Conservation (phyloP, 1,140 invertebrate genomes). For the Drosophila subobscura region DNA sequence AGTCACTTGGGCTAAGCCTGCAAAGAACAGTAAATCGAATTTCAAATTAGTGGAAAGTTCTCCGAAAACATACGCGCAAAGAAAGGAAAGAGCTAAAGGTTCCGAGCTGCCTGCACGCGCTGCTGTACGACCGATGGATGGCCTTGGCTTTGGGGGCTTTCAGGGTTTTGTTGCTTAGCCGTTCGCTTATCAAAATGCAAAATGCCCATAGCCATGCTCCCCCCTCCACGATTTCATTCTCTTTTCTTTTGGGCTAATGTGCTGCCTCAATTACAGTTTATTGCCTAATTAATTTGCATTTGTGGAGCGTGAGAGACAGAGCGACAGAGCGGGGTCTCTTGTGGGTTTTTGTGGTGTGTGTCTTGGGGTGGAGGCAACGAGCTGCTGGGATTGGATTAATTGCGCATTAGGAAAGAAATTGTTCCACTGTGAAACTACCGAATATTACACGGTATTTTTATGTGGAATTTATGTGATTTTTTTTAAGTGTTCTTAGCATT, state of each 20-base stretch:
- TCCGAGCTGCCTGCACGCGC: too few relatives aligned
- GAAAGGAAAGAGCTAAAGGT: not conserved
- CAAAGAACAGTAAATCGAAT: constrained; percentile 5
- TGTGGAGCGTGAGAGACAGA: constrained; percentile 1
- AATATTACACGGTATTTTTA: too few relatives aligned
- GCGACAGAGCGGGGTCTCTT: constrained; percentile 17
- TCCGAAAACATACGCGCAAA: not conserved
- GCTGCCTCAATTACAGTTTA: constrained; percentile 55
- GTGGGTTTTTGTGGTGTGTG: constrained; percentile 13
- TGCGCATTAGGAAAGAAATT: not conserved
- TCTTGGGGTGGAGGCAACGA: not conserved
- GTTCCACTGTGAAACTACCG: too few relatives aligned
- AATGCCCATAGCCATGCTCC: constrained; percentile 9
- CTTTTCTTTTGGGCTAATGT: constrained; percentile 37
- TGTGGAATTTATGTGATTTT: too few relatives aligned
- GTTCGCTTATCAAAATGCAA: constrained; percentile 37
- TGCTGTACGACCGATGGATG: not conserved
- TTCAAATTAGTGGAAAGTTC: constrained; percentile 16
- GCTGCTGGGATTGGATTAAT: not conserved
- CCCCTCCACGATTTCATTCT: not conserved
- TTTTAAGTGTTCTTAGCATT: too few relatives aligned
- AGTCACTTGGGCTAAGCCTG: constrained; percentile 84
- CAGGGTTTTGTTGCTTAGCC: constrained; percentile 11
- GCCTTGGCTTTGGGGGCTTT: not conserved
- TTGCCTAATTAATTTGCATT: constrained; percentile 57